Conservation (phyloP, 1,140 invertebrate species). For the Luehdorfia chinensis region DNA sequence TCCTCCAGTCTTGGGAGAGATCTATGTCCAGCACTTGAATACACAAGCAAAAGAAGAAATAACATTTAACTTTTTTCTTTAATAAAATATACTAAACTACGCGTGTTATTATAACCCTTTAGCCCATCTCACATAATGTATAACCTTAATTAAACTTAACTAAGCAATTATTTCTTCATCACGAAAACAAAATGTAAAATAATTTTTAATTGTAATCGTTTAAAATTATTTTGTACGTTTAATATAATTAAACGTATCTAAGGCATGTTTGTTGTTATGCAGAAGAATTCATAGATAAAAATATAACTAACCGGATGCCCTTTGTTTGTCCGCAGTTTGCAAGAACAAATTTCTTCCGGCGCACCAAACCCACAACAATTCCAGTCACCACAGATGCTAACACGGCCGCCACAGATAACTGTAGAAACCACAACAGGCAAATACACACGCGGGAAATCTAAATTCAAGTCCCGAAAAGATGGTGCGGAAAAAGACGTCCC, state of each 20-base stretch:
- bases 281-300: constrained; percentile 8
- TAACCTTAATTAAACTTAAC: too few relatives aligned
- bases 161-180: too few relatives aligned
- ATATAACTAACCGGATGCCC: constrained; percentile 40
- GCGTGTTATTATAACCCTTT: too few relatives aligned
- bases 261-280: too few relatives aligned
- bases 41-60: too few relatives aligned
- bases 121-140: too few relatives aligned
- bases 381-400: constrained; percentile 43
- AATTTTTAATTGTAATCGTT: too few relatives aligned
- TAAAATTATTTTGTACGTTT: background rate
- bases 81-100: too few relatives aligned
- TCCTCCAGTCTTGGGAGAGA: too few relatives aligned
- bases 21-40: too few relatives aligned
- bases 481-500: constrained; percentile 30
- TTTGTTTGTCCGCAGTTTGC: constrained; percentile 43
- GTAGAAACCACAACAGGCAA: constrained; percentile 49
- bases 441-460: constrained; percentile 47
- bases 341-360: constrained; percentile 49
- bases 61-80: too few relatives aligned
- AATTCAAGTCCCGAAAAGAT: constrained; percentile 57
- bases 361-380: constrained; percentile 52
- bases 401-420: constrained; percentile 23
- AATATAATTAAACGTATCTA: background rate
- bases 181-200: too few relatives aligned